A percentile compares a stretch with the other conserved stretches of the same genome.
These are phyloP conservation scores for Montipora capitata DNA, from an alignment of 92 coral and sea anemone genomes.

Conservation along the genomic window DNA sequence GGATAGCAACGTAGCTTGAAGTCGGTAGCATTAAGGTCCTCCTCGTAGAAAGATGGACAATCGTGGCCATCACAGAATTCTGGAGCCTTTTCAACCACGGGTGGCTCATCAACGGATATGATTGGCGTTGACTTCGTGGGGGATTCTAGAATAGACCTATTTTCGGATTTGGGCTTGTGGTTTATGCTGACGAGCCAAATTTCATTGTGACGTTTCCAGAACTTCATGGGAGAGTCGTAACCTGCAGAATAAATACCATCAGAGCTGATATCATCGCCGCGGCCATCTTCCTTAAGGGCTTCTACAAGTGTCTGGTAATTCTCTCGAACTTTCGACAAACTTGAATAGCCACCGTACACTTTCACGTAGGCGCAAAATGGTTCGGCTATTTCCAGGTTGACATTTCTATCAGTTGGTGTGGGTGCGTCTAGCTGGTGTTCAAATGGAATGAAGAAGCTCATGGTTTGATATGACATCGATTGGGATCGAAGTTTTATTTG, in stretches of 20 bases:
- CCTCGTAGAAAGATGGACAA: constrained; percentile 17
- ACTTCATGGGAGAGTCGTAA: constrained; percentile 72
- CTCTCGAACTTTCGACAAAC: constrained; percentile 26
- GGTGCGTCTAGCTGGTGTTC: constrained; percentile 76
- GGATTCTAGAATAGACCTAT: background rate
- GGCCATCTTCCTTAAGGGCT: constrained; percentile 76
- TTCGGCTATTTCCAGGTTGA: constrained; percentile 48
- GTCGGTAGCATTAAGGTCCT: background rate
- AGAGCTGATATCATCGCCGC: constrained; percentile 71
- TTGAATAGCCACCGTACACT: constrained; percentile 68
- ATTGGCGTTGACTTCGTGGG: background rate
- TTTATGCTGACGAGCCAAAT: constrained; percentile 83
- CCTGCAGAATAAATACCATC: constrained; percentile 77
- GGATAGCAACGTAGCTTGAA: background rate
- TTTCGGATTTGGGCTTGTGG: constrained; percentile 9
- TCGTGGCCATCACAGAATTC: background rate
- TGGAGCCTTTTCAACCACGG: background rate
- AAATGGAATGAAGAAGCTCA: constrained; percentile 87
- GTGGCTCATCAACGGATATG: background rate
- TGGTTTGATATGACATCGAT: constrained; percentile 79
- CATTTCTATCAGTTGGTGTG: constrained; percentile 21
- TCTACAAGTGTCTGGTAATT: constrained; percentile 67
- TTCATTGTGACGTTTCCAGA: constrained; percentile 78
- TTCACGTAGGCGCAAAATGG: constrained; percentile 82
- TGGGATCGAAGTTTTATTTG: constrained; percentile 66